phyloP scores from a whole-genome alignment of 2,888 invertebrate species.

The Aproaerema taeniolella region DNA sequence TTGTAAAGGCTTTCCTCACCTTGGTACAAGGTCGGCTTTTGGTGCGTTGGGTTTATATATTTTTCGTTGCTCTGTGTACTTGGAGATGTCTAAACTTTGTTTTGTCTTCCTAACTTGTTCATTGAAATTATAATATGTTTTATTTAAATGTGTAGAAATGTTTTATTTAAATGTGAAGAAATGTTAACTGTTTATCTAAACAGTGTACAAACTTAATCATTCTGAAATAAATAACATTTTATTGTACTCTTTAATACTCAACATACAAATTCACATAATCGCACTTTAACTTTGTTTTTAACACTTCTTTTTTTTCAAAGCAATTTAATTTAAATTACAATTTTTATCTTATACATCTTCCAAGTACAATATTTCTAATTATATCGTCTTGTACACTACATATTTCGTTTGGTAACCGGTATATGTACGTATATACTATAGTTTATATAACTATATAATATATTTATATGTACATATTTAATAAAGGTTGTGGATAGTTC shows the following conservation, averaged over 20 bases:
- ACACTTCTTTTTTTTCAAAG: too few species aligned
- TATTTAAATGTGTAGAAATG: too few species aligned
- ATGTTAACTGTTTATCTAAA: too few species aligned
- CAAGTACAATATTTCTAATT: constrained; percentile 29
- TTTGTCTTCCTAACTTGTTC: too few species aligned
- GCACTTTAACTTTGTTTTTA: too few species aligned
- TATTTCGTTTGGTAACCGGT: constrained; percentile 46
- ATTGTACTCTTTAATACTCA: too few species aligned
- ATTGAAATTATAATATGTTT: too few species aligned
- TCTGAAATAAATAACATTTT: too few species aligned
- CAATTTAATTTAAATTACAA: too few species aligned
- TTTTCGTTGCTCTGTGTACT: constrained; percentile 46
- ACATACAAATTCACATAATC: too few species aligned
- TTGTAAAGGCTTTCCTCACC: constrained; percentile 61
- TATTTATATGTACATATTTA: neutral
- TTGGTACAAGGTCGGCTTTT: constrained; percentile 54
- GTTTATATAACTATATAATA: constrained; percentile 17
- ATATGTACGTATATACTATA: constrained; percentile 29
- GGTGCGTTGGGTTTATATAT: constrained; percentile 61
- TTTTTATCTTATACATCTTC: constrained; percentile 31
- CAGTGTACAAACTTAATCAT: too few species aligned
- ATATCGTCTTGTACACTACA: constrained; percentile 56
- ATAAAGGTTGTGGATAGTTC: constrained; percentile 25
- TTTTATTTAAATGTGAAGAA: too few species aligned
- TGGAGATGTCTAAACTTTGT: constrained; percentile 14